Evolutionary conservation across 2,888 invertebrate species (phyloP), one percentile per base, ranked within the genome.

Genomic region (Hylaea fasciaria): DNA sequence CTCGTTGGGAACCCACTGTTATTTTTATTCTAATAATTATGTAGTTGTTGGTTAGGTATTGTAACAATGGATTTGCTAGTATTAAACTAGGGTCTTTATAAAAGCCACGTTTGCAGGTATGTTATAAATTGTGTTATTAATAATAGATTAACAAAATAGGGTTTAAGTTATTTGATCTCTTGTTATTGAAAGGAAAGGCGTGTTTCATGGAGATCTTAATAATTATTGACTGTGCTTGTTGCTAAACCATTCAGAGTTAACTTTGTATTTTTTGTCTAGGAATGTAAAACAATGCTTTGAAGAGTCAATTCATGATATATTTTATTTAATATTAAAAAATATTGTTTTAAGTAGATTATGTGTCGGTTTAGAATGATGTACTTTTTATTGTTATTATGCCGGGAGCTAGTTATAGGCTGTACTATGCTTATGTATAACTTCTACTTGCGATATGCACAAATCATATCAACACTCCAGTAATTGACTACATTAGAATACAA

Each of bases 121-220:
- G 13, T 29, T 51, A n/a, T 51, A 37, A 22, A 12, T 39, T 37
- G 11, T 12, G 13, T 45, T 39, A 37, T 22, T 13, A 13, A 40
- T n/a, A 32, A 14, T 29, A 22, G 5, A 4, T 44, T 41, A 43
- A 52, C 10, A 12, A 17, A 45, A 29, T 9, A 29, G 7, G n/a
- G 40, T 22, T 44, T 45, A 45, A 29, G 22, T 37, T 46, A 40
- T 13, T 47, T 55, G 54, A 55, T 47, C 54, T 55, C 54, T 41
- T 41, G 41, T 40, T 41, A 46, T 5, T 37, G 29, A 9, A 54
- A 45, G 45, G 29, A 9, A 54, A 45, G 45, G 45, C 44, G 8
- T 44, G n/a, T 14, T 39, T 40, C 17, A 43, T 17, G 16, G 11
- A 10, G 14, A 13, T 14, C 13, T 13, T 14, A 13, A 1, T 5